Evolutionary conservation across 2,888 invertebrate genomes (phyloP), one percentile per base, ranked within the genome.

Genomic region (Orgyia antiqua): DNA sequence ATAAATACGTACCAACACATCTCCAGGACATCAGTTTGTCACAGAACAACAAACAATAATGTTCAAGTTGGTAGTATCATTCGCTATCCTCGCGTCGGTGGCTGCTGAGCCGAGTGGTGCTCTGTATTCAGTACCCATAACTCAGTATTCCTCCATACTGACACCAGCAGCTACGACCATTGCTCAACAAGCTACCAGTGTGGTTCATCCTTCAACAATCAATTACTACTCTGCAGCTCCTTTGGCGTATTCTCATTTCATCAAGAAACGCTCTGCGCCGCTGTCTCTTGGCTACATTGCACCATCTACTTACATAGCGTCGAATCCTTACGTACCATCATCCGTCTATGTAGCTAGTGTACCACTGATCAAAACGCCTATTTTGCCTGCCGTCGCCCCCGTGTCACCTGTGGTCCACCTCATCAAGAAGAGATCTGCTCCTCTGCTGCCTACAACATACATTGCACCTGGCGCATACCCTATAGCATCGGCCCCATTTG

Each of bases 11-110:
- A n/a, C n/a, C n/a, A n/a, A n/a, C n/a, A n/a, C n/a, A n/a, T n/a
- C n/a, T n/a, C 53, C 40, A 25, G 52, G 56, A 15, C 59, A 82
- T 82, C 83, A 83, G 75, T 79, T 62, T 70, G 66, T 61, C 51
- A 56, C 49, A 60, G 61, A 68, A 53, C 72, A 76, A 79, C 79
- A 82, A 66, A 76, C 71, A 71, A 83, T 66, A 58, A 87, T 87
- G 83, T 80, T 68, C 61, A 84, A 80, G 59, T 55, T 82, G 78
- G 87, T 89, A 76, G 88, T 88, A 67, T 87, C 90, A 87, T 89
- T 80, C 65, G 87, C 88, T 73, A 72, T 90, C 57, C 60, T 90
- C 58, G 89, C 89, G 52, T 74, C 84, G 51, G 89, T 74, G 48
- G 64, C 75, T 32, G 90, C 89, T 45, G 67, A 75, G 43, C 79